Conservation (phyloP, 2,888 invertebrate species). For the Dynastes hyllus region DNA sequence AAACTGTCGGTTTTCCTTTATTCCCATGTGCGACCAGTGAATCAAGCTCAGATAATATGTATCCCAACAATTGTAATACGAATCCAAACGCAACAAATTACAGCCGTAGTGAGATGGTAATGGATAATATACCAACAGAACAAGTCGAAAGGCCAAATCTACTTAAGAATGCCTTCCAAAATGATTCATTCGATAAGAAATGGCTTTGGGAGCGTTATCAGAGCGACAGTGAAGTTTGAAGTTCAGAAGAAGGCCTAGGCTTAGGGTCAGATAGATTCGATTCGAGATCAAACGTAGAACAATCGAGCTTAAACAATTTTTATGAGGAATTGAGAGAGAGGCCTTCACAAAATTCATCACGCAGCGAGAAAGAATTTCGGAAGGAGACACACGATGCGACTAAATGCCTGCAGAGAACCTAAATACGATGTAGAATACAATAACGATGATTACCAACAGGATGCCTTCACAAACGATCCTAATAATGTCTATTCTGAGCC, state of each 20-base stretch:
- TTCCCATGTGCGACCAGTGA: slow-evolving; percentile 89
- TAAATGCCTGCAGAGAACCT: slow-evolving; percentile 68
- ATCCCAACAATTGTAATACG: slow-evolving; percentile 89
- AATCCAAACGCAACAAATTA: slow-evolving; percentile 91
- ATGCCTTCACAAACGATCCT: slow-evolving; percentile 70
- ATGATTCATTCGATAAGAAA: slow-evolving; percentile 78
- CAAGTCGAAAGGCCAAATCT: slow-evolving; percentile 74
- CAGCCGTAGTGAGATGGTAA: slow-evolving; percentile 74
- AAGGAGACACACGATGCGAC: slow-evolving; percentile 66
- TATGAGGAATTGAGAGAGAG: too few species aligned
- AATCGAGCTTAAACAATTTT: slow-evolving; percentile 60
- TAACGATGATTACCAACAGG: slow-evolving; percentile 67
- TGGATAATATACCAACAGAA: slow-evolving; percentile 71
- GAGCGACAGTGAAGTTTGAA: slow-evolving; percentile 76
- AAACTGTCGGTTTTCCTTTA: slow-evolving; percentile 81
- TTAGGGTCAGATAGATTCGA: slow-evolving; percentile 76
- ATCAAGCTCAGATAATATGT: slow-evolving; percentile 89
- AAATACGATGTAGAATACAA: slow-evolving; percentile 67
- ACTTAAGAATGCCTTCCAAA: slow-evolving; percentile 75
- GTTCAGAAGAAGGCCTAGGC: too few species aligned
- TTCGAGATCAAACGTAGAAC: slow-evolving; percentile 72
- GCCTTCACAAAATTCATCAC: slow-evolving; percentile 63
- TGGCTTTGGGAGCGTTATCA: slow-evolving; percentile 78
- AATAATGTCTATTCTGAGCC: slow-evolving; percentile 72
- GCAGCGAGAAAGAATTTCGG: slow-evolving; percentile 65